These are phyloP conservation scores for Seriola dumerili DNA, from an alignment of 2,113 vertebrate genomes.

Conservation along the genomic window DNA sequence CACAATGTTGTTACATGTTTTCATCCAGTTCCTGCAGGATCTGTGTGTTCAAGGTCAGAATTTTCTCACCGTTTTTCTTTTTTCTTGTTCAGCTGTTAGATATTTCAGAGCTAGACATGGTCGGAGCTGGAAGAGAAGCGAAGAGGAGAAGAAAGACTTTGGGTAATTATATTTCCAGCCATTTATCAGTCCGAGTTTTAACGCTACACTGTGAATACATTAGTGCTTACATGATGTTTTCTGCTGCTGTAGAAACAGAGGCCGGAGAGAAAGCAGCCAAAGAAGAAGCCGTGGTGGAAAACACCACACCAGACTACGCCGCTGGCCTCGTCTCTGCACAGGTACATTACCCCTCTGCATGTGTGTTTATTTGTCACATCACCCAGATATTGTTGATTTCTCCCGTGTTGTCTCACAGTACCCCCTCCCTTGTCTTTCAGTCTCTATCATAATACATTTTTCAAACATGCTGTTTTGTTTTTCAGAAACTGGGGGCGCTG, in stretches of 20 bases:
- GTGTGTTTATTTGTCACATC: not conserved
- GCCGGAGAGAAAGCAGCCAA: slow-evolving; percentile 94
- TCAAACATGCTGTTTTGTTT: slow-evolving; percentile 20
- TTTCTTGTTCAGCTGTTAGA: slow-evolving; percentile 88
- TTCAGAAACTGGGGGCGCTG: slow-evolving; percentile 94
- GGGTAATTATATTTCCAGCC: slow-evolving; percentile 79
- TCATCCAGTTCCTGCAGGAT: not conserved
- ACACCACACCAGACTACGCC: slow-evolving; percentile 97
- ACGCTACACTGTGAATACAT: not conserved
- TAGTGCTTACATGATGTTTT: not conserved
- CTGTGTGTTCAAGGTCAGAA: not conserved
- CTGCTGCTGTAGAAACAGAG: slow-evolving; percentile 86
- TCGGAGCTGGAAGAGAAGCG: slow-evolving; percentile 94
- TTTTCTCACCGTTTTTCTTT: not conserved
- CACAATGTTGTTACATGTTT: not conserved
- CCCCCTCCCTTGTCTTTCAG: not conserved
- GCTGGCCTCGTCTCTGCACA: slow-evolving; percentile 97
- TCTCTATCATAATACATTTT: not conserved
- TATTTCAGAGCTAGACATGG: slow-evolving; percentile 93
- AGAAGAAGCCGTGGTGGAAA: slow-evolving; percentile 95
- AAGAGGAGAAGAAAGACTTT: slow-evolving; percentile 97
- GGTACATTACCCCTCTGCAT: slow-evolving; percentile 77
- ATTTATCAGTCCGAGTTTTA: not conserved
- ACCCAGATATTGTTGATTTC: not conserved
- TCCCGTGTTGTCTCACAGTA: not conserved